phyloP scores from a whole-genome alignment of 2,113 vertebrate genomes.

The Haemorhous mexicanus region DNA sequence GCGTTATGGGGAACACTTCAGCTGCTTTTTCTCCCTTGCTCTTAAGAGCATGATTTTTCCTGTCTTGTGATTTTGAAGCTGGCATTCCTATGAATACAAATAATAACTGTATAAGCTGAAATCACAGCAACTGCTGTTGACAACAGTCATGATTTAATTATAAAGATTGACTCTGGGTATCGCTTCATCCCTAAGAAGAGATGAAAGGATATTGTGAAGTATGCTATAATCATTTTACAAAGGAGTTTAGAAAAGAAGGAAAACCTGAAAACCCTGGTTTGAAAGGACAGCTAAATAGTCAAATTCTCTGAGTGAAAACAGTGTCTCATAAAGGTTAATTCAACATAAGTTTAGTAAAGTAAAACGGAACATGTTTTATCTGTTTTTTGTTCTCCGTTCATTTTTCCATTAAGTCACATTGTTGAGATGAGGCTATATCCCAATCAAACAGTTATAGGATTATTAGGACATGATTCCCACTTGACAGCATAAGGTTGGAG shows the following conservation, averaged over 20 bases:
- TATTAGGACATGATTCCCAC: constrained; percentile 46
- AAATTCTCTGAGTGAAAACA: background rate
- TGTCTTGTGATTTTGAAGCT: background rate
- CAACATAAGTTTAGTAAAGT: background rate
- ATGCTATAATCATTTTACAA: background rate
- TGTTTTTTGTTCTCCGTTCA: constrained; percentile 14
- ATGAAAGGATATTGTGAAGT: background rate
- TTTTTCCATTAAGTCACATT: background rate
- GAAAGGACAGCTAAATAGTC: background rate
- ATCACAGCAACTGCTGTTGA: background rate
- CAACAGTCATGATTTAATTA: constrained; percentile 16
- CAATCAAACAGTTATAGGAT: constrained; percentile 10
- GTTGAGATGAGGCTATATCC: background rate
- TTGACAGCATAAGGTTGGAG: constrained; percentile 27
- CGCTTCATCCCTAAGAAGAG: background rate
- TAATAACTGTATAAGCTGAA: background rate
- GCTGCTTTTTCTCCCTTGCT: background rate
- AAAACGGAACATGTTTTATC: background rate
- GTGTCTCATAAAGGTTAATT: constrained; percentile 16
- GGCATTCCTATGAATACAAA: background rate
- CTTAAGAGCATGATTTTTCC: background rate
- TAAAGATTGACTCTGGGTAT: constrained; percentile 3
- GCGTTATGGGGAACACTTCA: background rate
- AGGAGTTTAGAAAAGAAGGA: constrained; percentile 9
- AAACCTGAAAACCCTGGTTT: background rate